Evolutionary conservation across 2,113 vertebrate genomes (phyloP).

Genomic region (Campylomormyrus tamandua): DNA sequence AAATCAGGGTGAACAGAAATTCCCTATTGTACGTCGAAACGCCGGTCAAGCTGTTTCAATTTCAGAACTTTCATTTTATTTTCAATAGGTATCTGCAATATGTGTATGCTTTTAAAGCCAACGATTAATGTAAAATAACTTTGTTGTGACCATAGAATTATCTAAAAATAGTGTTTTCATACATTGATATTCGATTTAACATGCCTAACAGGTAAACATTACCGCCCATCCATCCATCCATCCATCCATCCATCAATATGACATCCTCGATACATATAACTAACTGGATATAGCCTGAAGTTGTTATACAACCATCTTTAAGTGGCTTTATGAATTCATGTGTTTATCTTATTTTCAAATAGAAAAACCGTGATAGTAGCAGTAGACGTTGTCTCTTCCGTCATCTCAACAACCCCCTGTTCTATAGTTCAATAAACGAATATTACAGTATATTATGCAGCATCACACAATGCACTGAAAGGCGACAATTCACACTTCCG

Average conservation of each 20-base stretch:
- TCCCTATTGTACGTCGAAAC: not conserved
- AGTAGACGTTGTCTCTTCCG: not conserved
- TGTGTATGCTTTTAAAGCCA: not conserved
- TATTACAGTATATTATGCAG: not conserved
- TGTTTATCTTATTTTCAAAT: not conserved
- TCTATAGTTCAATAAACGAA: not conserved
- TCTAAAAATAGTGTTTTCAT: not conserved
- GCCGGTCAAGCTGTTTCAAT: not conserved
- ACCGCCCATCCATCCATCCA: not conserved
- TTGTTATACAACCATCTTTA: not conserved
- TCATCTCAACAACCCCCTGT: not conserved
- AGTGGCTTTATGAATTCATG: not conserved
- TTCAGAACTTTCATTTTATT: not conserved
- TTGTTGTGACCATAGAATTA: not conserved
- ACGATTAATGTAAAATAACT: not conserved
- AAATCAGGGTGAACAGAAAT: not conserved
- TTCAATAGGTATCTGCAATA: not conserved
- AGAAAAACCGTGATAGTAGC: not conserved
- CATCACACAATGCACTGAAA: slow-evolving; percentile 64
- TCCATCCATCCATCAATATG: not conserved
- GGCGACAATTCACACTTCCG: slow-evolving; percentile 69
- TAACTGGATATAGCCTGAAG: not conserved
- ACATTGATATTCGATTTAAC: not conserved
- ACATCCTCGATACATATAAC: not conserved
- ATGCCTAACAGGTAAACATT: not conserved